Evolutionary conservation across 2,888 invertebrate genomes (phyloP), one percentile per base, ranked within the genome.

Genomic region (Crocallis elinguaria): DNA sequence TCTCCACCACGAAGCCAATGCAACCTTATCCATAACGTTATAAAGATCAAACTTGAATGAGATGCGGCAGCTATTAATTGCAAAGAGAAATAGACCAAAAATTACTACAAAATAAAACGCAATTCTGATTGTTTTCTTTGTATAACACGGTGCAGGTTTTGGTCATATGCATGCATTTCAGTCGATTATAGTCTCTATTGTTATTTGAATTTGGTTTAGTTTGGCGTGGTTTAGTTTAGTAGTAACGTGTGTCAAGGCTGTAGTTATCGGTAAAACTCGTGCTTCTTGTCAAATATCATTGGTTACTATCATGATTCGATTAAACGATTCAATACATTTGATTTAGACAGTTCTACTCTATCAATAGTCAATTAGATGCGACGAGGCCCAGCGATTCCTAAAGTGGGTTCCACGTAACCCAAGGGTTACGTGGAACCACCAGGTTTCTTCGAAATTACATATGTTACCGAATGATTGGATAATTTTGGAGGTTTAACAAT

Each of bases 221-320:
- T 49, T 29, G 7, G 19, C 23, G n/a, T 35, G 33, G 2, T 11
- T 17, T n/a, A 16, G 5, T 8, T 14, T 0, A 8, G 14, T 33
- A 36, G 21, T 29, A 30, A 29, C 37, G 36, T 16, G 37, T 9
- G 32, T 16, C 53, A 54, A 54, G 53, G 53, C 33, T 38, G 27
- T n/a, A 12, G 39, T 21, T 48, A 42, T 53, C 38, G 39, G 37
- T 33, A 44, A 19, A 19, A 43, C 46, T 52, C 38, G 43, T 27
- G 36, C 37, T 43, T 19, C 37, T 32, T 33, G 39, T 43, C 49
- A 54, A 49, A 54, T 49, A 43, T 54, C 38, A 44, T 39, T 23
- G 41, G 16, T 25, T 41, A 46, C 45, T 51, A 51, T 23, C 14
- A 25, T 41, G 19, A 45, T 51, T 43, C 19, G 13, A 44, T 44